Conservation (phyloP, 1,140 invertebrate species). For the Venturia canescens region DNA sequence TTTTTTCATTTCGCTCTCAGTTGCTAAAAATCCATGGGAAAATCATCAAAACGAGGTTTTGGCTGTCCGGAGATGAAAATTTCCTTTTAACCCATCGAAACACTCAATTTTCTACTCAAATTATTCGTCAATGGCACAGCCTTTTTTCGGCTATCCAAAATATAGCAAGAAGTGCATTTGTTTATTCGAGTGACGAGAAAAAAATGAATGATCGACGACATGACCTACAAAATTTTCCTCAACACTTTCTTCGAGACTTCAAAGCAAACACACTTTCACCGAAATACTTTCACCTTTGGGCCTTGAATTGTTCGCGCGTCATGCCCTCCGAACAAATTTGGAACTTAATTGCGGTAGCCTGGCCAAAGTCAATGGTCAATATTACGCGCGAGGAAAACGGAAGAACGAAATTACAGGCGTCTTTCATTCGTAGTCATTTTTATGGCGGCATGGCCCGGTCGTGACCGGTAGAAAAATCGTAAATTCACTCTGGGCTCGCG, state of each 20-base stretch:
- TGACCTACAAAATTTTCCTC: constrained; percentile 31
- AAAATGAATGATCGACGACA: not conserved
- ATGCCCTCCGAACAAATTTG: not conserved
- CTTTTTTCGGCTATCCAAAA: too few species aligned
- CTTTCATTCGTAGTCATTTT: constrained; percentile 20
- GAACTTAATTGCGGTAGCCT: constrained; percentile 16
- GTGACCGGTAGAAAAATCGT: constrained; percentile 8
- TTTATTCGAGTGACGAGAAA: not conserved
- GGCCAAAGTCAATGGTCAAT: not conserved
- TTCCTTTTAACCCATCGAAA: too few species aligned
- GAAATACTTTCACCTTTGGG: constrained; percentile 25
- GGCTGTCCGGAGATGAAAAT: too few species aligned
- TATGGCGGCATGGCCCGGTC: not conserved
- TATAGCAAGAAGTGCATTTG: too few species aligned
- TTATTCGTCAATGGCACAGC: too few species aligned
- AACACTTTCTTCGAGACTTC: constrained; percentile 15
- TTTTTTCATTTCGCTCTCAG: too few species aligned
- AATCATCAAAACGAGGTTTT: too few species aligned
- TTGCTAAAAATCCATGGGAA: too few species aligned
- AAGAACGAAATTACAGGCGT: not conserved
- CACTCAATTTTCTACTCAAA: too few species aligned
- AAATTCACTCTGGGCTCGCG: not conserved
- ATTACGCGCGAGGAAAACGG: not conserved
- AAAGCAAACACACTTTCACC: constrained; percentile 7
- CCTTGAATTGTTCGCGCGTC: not conserved